A percentile compares a stretch with the other conserved stretches of the same genome.
Conservation (phyloP, 1,140 invertebrate genomes). For the Pogonomyrmex californicus region DNA sequence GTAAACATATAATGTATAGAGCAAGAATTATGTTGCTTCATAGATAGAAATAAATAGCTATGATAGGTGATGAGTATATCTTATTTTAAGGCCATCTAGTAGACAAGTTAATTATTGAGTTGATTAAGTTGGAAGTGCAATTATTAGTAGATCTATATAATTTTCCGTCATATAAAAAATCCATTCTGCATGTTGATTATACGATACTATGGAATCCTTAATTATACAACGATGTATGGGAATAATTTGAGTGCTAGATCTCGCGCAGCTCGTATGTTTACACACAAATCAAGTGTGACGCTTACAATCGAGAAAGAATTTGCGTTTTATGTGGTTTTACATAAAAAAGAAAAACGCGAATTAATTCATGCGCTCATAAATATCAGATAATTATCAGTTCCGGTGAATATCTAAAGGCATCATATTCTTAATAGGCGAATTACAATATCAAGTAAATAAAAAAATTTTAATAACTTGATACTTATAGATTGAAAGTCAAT, state of each 20-base stretch:
- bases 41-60: conserved; percentile 27
- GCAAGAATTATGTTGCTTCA: conserved; percentile 1
- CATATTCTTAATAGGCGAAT: background rate
- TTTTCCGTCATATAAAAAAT: conserved; percentile 31
- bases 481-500: background rate
- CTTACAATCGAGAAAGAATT: background rate
- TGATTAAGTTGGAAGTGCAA: conserved; percentile 49
- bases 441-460: background rate
- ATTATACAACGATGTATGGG: background rate
- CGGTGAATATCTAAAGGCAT: background rate
- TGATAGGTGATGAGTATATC: conserved; percentile 8
- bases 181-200: conserved; percentile 26
- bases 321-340: background rate
- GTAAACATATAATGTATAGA: background rate
- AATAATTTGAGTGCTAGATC: conserved; percentile 16
- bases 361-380: background rate
- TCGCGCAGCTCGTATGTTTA: background rate
- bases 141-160: conserved; percentile 43
- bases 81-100: conserved; percentile 8
- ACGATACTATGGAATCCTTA: conserved; percentile 19
- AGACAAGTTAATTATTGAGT: conserved; percentile 46
- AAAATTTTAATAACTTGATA: background rate
- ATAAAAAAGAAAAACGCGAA: background rate
- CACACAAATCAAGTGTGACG: background rate
- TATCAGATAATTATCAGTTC: background rate